These are phyloP conservation scores for Tor tambroides DNA, from an alignment of 2,113 vertebrate genomes.

Conservation along the genomic window DNA sequence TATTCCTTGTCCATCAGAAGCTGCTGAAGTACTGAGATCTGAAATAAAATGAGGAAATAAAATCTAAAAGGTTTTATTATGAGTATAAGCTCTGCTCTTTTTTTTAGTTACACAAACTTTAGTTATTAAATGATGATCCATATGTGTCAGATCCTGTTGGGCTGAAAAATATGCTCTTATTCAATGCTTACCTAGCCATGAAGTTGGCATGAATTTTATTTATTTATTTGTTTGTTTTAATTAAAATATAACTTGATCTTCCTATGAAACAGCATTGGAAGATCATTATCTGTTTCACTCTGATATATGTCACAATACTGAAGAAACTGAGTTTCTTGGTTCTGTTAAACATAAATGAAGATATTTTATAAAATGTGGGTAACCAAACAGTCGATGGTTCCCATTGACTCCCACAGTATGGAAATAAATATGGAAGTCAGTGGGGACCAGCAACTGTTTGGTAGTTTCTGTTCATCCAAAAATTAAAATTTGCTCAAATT, in stretches of 20 bases:
- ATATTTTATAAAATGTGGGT: not conserved
- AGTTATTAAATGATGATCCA: constrained; percentile 12
- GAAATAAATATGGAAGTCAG: not conserved
- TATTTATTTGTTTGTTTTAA: not conserved
- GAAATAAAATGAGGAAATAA: constrained; percentile 30
- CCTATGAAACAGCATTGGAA: not conserved
- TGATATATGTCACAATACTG: not conserved
- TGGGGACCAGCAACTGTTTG: not conserved
- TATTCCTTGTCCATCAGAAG: constrained; percentile 68
- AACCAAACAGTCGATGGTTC: not conserved
- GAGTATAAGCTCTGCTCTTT: not conserved
- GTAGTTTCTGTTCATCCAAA: not conserved
- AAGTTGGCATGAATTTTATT: too few species aligned
- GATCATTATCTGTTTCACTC: not conserved
- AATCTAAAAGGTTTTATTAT: constrained; percentile 26
- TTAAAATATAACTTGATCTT: not conserved
- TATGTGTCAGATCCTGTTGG: not conserved
- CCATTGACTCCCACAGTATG: not conserved
- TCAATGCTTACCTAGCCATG: not conserved
- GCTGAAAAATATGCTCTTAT: not conserved
- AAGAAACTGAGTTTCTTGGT: not conserved
- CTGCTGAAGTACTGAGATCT: constrained; percentile 74
- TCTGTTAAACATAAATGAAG: not conserved
- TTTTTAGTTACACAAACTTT: not conserved
- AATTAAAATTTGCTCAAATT: not conserved